Conservation (phyloP, 2,888 invertebrate genomes). For the Drosophila algonquin region DNA sequence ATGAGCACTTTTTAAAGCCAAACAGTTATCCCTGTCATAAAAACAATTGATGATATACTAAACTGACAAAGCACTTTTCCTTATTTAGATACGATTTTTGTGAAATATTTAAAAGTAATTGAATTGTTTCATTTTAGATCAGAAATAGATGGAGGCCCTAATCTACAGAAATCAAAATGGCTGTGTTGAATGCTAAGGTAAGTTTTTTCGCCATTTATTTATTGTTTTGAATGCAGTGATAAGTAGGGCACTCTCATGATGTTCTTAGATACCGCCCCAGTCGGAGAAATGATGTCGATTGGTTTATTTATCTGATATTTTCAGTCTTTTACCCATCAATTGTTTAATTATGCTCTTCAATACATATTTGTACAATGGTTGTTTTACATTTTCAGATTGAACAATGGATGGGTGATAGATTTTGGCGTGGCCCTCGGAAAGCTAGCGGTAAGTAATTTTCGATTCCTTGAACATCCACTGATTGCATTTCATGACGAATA, state of each 20-base stretch:
- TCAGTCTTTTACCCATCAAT: neutral
- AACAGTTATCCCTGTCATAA: slow-evolving; percentile 57
- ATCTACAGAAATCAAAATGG: neutral
- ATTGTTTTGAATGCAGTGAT: neutral
- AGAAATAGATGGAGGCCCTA: neutral
- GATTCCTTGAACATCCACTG: neutral
- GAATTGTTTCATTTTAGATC: neutral
- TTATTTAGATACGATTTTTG: neutral
- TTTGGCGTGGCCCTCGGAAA: neutral
- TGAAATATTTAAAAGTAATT: neutral
- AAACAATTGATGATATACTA: slow-evolving; percentile 21
- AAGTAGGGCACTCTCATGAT: neutral
- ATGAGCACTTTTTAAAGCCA: slow-evolving; percentile 43
- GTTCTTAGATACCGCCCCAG: slow-evolving; percentile 4
- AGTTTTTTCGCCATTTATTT: neutral
- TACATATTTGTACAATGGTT: neutral
- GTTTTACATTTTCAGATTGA: neutral
- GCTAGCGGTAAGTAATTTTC: slow-evolving; percentile 25
- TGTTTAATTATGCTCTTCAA: neutral
- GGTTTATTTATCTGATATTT: neutral
- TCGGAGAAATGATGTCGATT: slow-evolving; percentile 6
- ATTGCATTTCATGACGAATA: slow-evolving; percentile 32
- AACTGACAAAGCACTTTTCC: slow-evolving; percentile 3
- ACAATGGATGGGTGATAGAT: neutral
- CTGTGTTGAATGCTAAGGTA: neutral